Base-by-base conservation (phyloP, 64 coral and sea anemone genomes). In the Cladopsammia gracilis region DNA sequence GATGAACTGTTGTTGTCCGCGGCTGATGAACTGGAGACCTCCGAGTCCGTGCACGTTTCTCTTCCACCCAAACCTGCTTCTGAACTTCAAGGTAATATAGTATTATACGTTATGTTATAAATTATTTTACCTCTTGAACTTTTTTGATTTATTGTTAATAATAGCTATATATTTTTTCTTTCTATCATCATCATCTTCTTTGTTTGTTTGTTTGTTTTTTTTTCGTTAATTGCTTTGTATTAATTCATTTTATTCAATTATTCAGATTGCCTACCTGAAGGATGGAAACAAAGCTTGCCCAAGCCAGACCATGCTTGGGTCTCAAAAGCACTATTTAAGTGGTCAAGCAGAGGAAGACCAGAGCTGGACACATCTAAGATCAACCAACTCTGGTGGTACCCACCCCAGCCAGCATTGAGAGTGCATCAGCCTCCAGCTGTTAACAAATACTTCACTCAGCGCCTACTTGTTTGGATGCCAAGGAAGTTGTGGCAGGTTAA, bases 401-500 rank as follows among this genome's bases (percentile, higher is more conserved):
- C 82, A 20, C 82, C 62, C 61, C 22, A 85, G 59, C 65, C 58
- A 45, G 22, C 56, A 14, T 46, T 69, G 45, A 70, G 22, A 22
- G 24, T 86, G 83, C 20, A 12, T 57, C 64, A 48, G 43, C 70
- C 53, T n/a, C 71, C 86, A 77, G 57, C 25, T 89, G 56, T 76
- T 48, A 72, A 89, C 14, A 62, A 54, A 12, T 90, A 90, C 89
- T 90, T 90, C 48, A 20, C 65, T 71, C 76, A 82, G 62, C 61
- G 45, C 16, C 76, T 90, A 20, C 48, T 82, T 52, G 46, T 85
- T 12, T 92, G 79, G 78, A 92, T 92, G 90, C 90, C 79, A 75
- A 82, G 69, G 52, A 92, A 85, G 58, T 50, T 92, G 53, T 92
- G 78, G 90, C 77, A 61, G 7, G 66, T 85, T 10, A 65, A 62